A percentile compares a stretch with the other conserved stretches of the same genome.
Evolutionary conservation across 2,888 invertebrate genomes (phyloP).

Genomic region (Harpalus rufipes): DNA sequence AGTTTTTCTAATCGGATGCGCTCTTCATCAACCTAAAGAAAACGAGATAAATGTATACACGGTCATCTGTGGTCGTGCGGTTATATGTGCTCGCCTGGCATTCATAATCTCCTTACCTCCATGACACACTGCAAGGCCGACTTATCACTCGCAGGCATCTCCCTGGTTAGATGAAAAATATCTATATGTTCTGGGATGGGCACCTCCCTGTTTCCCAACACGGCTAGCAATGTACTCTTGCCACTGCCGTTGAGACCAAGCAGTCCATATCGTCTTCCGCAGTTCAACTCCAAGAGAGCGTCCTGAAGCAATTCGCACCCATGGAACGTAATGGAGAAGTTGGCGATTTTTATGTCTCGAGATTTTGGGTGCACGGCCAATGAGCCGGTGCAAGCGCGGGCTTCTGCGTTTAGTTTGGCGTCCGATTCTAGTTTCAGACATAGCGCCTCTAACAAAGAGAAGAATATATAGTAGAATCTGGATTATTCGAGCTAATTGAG

Average conservation of each 20-base stretch:
- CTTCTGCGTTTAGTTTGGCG: conserved; percentile 95
- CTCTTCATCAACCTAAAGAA: conserved; percentile 90
- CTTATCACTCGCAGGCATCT: conserved; percentile 99
- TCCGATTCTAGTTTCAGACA: conserved; percentile 93
- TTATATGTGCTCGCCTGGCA: no score
- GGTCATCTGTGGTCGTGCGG: no score
- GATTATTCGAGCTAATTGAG: no score
- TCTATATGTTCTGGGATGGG: conserved; percentile 98
- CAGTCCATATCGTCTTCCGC: conserved; percentile 97
- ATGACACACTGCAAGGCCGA: conserved; percentile 97
- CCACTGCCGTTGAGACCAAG: conserved; percentile 99
- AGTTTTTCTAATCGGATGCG: conserved; percentile 93
- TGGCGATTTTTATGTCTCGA: conserved; percentile 97
- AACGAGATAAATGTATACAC: neutral
- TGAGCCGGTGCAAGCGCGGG: conserved; percentile 96
- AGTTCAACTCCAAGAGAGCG: conserved; percentile 97
- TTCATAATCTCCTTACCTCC: conserved; percentile 79
- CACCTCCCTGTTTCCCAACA: conserved; percentile 94
- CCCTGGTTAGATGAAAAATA: conserved; percentile 97
- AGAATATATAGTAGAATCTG: no score
- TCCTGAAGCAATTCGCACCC: conserved; percentile 97
- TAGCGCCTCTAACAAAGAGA: conserved; percentile 83
- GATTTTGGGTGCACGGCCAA: conserved; percentile 97
- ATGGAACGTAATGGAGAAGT: conserved; percentile 98
- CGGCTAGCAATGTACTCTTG: conserved; percentile 96